phyloP scores from a whole-genome alignment of 1,140 invertebrate genomes.

The Neuroterus valhalla region DNA sequence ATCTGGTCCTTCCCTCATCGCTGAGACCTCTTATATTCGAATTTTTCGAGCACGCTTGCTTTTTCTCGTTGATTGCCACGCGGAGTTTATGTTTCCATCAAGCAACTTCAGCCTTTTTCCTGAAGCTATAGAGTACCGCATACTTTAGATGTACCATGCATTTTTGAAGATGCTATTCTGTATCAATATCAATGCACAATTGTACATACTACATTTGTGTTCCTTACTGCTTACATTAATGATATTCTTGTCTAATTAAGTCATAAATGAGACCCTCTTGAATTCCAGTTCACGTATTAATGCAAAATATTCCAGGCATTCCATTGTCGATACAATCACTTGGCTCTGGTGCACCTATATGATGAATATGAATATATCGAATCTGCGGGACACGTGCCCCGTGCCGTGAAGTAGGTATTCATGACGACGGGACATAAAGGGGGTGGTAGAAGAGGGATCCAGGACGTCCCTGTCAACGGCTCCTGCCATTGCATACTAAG shows the following conservation, averaged over 20 bases:
- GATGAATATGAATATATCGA: slow-evolving; percentile 55
- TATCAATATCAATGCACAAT: no score
- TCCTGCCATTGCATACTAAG: slow-evolving; percentile 59
- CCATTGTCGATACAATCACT: slow-evolving; percentile 32
- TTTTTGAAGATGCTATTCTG: no score
- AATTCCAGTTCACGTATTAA: background rate
- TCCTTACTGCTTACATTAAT: no score
- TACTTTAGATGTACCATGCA: no score
- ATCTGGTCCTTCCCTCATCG: no score
- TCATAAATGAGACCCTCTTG: background rate
- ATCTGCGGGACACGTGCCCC: slow-evolving; percentile 60
- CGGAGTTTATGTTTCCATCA: no score
- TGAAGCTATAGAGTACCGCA: no score
- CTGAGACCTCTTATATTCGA: no score
- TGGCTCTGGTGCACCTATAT: slow-evolving; percentile 41
- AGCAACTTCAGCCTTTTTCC: no score
- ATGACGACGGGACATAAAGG: slow-evolving; percentile 49
- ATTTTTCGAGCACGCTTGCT: no score
- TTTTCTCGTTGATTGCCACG: no score
- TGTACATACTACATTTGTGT: no score
- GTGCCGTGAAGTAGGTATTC: slow-evolving; percentile 57
- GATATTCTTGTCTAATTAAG: background rate
- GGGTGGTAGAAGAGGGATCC: slow-evolving; percentile 43
- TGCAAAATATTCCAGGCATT: slow-evolving; percentile 41
- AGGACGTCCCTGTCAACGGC: slow-evolving; percentile 57